Evolutionary conservation across 2,888 invertebrate genomes (phyloP).

Genomic region (Ochropleura leucogaster): DNA sequence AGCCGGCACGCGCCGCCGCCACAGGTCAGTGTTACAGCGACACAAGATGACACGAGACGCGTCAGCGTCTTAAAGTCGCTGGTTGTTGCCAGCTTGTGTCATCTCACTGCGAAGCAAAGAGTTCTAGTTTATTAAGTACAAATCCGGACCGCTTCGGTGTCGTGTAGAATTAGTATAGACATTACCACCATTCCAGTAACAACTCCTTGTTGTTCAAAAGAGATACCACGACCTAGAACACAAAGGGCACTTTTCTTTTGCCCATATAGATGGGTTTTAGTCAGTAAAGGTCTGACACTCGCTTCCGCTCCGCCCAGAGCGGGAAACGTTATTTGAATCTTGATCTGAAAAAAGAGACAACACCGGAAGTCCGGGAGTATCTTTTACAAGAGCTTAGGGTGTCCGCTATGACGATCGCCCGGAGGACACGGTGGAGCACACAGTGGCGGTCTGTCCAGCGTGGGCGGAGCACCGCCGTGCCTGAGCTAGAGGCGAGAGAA

Average conservation of each 20-base stretch:
- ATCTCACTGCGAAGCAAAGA: background rate
- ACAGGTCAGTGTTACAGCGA: conserved; percentile 66
- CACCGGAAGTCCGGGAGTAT: background rate
- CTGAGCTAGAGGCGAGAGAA: background rate
- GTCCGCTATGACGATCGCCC: background rate
- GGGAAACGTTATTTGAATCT: too few species aligned
- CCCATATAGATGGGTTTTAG: too few species aligned
- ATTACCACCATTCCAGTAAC: too few species aligned
- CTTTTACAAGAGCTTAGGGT: background rate
- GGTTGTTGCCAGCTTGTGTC: background rate
- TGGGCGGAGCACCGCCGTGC: too few species aligned
- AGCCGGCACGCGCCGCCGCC: conserved; percentile 78
- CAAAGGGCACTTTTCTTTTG: too few species aligned
- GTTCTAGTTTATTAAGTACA: background rate
- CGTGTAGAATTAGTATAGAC: background rate
- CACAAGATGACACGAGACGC: background rate
- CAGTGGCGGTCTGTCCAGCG: too few species aligned
- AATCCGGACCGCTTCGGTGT: background rate
- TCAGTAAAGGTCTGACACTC: too few species aligned
- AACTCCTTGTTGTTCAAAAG: too few species aligned
- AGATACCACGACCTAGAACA: too few species aligned
- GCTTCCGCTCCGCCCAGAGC: too few species aligned
- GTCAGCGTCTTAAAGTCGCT: background rate
- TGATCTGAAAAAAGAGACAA: background rate
- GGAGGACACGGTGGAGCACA: too few species aligned